Percentiles rank a stretch among this genome's conserved stretches.
These are phyloP conservation scores for Ormyrus pomaceus DNA, from an alignment of 2,888 invertebrate genomes.

Conservation along the genomic window DNA sequence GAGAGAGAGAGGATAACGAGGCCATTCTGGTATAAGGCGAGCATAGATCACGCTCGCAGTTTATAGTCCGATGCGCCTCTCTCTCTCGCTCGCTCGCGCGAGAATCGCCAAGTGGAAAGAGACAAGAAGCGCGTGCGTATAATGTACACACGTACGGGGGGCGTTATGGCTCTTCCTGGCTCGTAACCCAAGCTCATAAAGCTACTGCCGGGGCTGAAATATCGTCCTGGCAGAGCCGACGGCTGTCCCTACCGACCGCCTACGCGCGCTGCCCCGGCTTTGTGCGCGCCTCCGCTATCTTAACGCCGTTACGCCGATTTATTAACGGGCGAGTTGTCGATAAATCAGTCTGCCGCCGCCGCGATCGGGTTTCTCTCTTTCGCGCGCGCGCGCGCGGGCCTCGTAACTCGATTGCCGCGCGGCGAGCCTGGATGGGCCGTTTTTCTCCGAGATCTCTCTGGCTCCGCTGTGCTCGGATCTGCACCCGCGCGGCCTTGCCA, in stretches of 20 bases:
- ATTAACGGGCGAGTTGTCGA: slow-evolving; percentile 70
- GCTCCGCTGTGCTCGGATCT: background rate
- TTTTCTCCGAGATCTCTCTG: background rate
- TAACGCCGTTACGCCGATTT: slow-evolving; percentile 73
- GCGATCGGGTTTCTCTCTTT: slow-evolving; percentile 46
- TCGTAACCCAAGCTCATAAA: slow-evolving; percentile 75
- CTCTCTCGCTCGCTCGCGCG: slow-evolving; percentile 68
- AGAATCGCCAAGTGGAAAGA: slow-evolving; percentile 42
- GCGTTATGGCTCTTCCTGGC: slow-evolving; percentile 75
- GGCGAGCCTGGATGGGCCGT: background rate
- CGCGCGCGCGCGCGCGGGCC: slow-evolving; percentile 32
- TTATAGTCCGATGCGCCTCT: slow-evolving; percentile 71
- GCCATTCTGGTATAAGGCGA: slow-evolving; percentile 53
- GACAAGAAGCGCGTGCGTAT: background rate
- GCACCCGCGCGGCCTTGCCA: slow-evolving; percentile 29
- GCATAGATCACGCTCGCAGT: slow-evolving; percentile 69
- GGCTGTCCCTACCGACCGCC: slow-evolving; percentile 60
- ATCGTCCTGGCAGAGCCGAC: slow-evolving; percentile 63
- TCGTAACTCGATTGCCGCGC: slow-evolving; percentile 42
- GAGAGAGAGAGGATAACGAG: slow-evolving; percentile 53
- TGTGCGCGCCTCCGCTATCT: slow-evolving; percentile 69
- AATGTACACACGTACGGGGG: slow-evolving; percentile 46
- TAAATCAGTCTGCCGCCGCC: slow-evolving; percentile 64
- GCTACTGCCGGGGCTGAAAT: slow-evolving; percentile 72
- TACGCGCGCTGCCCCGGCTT: slow-evolving; percentile 53